These are phyloP conservation scores for Notechis scutatus DNA, from an alignment of 2,113 vertebrate species.

Conservation along the genomic window DNA sequence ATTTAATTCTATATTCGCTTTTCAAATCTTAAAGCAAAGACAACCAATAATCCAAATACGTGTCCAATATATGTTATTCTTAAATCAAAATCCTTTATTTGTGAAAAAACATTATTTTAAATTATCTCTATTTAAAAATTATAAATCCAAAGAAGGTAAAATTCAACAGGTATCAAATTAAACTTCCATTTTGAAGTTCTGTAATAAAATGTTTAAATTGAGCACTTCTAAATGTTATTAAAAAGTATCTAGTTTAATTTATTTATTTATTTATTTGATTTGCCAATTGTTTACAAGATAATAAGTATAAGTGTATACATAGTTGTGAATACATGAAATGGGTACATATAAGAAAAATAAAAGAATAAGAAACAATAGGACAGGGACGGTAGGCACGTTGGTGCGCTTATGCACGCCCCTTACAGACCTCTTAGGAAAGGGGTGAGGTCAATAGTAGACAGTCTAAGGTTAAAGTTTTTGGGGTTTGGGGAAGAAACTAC, in stretches of 20 bases:
- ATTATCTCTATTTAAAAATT: neutral
- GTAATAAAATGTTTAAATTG: neutral
- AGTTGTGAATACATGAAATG: too few relatives aligned
- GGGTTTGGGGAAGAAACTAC: too few relatives aligned
- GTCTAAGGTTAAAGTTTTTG: too few relatives aligned
- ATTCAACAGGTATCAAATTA: neutral
- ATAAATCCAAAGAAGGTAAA: neutral
- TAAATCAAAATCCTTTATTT: neutral
- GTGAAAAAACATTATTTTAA: neutral
- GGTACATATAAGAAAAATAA: too few relatives aligned
- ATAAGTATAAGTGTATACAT: too few relatives aligned
- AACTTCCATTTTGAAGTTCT: neutral
- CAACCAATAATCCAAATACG: neutral
- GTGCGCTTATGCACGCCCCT: too few relatives aligned
- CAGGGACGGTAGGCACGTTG: too few relatives aligned
- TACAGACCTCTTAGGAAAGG: too few relatives aligned
- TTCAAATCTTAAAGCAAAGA: neutral
- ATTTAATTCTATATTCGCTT: neutral
- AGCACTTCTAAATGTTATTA: neutral
- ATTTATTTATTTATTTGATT: too few relatives aligned
- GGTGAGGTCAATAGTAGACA: too few relatives aligned
- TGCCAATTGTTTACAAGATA: too few relatives aligned
- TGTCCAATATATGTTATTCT: neutral
- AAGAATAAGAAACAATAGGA: too few relatives aligned
- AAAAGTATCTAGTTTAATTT: neutral